Percentiles rank a stretch among this genome's conserved stretches.
Conservation (phyloP, 1,140 invertebrate genomes). For the Ephestia elutella region DNA sequence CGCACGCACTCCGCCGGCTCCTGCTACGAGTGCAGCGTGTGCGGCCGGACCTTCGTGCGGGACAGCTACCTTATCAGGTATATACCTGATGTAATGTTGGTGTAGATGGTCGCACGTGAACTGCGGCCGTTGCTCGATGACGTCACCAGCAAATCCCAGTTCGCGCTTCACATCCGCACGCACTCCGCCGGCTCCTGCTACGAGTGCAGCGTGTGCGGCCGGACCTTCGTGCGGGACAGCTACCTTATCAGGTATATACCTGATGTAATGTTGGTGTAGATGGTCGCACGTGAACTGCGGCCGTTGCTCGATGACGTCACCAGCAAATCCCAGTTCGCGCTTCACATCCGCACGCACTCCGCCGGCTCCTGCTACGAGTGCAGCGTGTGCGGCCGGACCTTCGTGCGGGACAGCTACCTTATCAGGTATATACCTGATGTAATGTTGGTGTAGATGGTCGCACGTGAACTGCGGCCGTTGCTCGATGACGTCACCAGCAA, state of each 20-base stretch:
- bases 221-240: slow-evolving; percentile 82
- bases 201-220: slow-evolving; percentile 82
- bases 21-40: slow-evolving; percentile 82
- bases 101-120: slow-evolving; percentile 82
- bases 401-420: slow-evolving; percentile 83
- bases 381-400: slow-evolving; percentile 81
- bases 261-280: slow-evolving; percentile 35
- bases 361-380: slow-evolving; percentile 81
- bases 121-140: slow-evolving; percentile 82
- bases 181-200: slow-evolving; percentile 81
- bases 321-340: slow-evolving; percentile 80
- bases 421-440: slow-evolving; percentile 72
- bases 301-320: slow-evolving; percentile 81
- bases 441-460: slow-evolving; percentile 75
- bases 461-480: slow-evolving; percentile 84
- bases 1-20: slow-evolving; percentile 81
- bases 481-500: slow-evolving; percentile 81
- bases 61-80: slow-evolving; percentile 84
- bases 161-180: slow-evolving; percentile 82
- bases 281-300: slow-evolving; percentile 85
- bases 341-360: slow-evolving; percentile 84
- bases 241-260: slow-evolving; percentile 78
- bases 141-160: slow-evolving; percentile 81
- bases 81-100: not conserved
- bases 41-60: slow-evolving; percentile 81